Conservation (phyloP, 1,140 invertebrate species). For the Eumaeus atala region DNA sequence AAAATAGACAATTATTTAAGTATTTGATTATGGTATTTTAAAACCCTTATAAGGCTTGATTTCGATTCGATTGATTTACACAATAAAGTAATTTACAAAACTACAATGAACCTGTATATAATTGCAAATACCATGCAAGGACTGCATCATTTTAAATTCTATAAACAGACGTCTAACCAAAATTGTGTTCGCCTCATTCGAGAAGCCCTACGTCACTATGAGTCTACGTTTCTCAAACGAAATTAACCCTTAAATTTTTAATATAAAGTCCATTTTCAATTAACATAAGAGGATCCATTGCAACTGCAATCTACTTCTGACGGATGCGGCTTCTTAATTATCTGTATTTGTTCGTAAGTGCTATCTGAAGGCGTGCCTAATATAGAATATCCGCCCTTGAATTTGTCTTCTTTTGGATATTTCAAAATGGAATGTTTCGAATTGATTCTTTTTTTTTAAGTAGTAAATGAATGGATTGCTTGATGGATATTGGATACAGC, state of each 20-base stretch:
- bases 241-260: background rate
- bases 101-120: too few relatives aligned
- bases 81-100: too few relatives aligned
- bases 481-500: too few relatives aligned
- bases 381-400: conserved; percentile 6
- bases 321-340: conserved; percentile 4
- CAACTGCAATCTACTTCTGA: background rate
- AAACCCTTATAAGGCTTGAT: too few relatives aligned
- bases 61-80: too few relatives aligned
- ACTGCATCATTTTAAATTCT: conserved; percentile 3
- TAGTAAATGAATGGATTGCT: too few relatives aligned
- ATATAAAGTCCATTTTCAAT: background rate
- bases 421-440: background rate
- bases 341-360: conserved; percentile 3
- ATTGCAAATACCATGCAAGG: background rate
- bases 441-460: too few relatives aligned
- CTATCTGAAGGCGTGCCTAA: background rate
- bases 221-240: background rate
- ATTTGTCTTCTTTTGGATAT: background rate
- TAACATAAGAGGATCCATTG: background rate
- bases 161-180: background rate
- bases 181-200: conserved; percentile 1
- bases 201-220: background rate
- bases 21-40: too few relatives aligned
- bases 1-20: too few relatives aligned